phyloP scores from a whole-genome alignment of 2,797 vertebrate species.

The Oreochromis grahami region DNA sequence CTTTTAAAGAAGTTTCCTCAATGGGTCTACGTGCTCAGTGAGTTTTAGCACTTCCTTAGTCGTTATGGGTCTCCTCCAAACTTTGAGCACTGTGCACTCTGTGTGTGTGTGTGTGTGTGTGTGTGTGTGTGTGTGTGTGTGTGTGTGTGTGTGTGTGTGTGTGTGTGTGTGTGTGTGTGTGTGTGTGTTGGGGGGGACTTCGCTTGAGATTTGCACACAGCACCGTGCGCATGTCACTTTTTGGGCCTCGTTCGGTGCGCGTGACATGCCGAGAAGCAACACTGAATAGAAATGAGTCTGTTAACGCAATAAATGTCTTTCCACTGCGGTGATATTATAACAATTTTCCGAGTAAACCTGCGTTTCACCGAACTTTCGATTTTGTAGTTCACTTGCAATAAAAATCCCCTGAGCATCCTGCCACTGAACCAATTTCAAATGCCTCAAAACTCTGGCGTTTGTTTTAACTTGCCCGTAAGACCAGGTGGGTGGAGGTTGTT shows the following conservation, averaged over 20 bases:
- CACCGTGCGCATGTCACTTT: background rate
- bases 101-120: background rate
- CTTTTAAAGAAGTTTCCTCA: background rate
- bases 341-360: background rate
- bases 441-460: background rate
- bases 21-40: background rate
- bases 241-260: background rate
- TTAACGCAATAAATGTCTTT: background rate
- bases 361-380: background rate
- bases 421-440: background rate
- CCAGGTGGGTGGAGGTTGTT: background rate
- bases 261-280: background rate
- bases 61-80: background rate
- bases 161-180: background rate
- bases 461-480: conserved; percentile 23
- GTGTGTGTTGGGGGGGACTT: background rate
- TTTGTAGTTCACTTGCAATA: background rate
- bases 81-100: background rate
- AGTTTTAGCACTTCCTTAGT: background rate
- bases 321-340: background rate
- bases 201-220: background rate
- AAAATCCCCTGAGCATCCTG: background rate
- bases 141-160: background rate
- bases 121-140: too few species aligned
- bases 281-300: background rate